Base-by-base conservation (phyloP, 2,113 vertebrate genomes). In the Buteo buteo region DNA sequence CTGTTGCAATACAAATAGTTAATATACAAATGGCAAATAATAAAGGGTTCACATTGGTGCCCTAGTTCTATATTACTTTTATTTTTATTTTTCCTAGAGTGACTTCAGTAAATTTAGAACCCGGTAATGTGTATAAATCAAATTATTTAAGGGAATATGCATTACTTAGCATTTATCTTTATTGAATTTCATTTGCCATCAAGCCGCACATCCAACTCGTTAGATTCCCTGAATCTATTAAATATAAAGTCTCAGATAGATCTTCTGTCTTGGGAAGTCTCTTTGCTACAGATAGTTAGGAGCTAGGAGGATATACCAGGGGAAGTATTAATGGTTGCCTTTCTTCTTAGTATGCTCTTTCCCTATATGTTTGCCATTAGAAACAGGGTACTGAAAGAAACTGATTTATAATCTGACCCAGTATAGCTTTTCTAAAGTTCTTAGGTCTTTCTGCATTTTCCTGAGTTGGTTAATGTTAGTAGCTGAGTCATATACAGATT, bases 141-240 rank as follows among this genome's bases (percentile, higher is more conserved):
- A 95, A 90, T 93, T 89, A 87, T 94, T 96, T 97, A 94, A 81
- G 89, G 66, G 54, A 79, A 82, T 94, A 80, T 80, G 38, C 62
- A 82, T 76, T 93, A 66, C 72, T 79, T 92, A 79, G 13, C 40
- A 94, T 95, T 94, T 89, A 55, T 88, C 54, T 67, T 80, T 86
- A 95, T 79, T 91, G 86, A 95, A 84, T 89, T 97, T 91, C 62
- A 57, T 82, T 86, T 94, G 52, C 58, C 83, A 80, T 93, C 32
- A 69, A 91, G 58, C 13, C 72, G 40, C 25, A 77, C 20, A 86
- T 67, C 47, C 54, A 72, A 82, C 62, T 88, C 6, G 0, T 78
- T 82, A 82, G 32, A 91, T 79, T 76, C 40, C 19, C 24, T 77
- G 58, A 87, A 95, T 67, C 70, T 85, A 42, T 80, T 76, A 79